Conservation (phyloP, 2,797 vertebrate species). For the Platalea minor region DNA sequence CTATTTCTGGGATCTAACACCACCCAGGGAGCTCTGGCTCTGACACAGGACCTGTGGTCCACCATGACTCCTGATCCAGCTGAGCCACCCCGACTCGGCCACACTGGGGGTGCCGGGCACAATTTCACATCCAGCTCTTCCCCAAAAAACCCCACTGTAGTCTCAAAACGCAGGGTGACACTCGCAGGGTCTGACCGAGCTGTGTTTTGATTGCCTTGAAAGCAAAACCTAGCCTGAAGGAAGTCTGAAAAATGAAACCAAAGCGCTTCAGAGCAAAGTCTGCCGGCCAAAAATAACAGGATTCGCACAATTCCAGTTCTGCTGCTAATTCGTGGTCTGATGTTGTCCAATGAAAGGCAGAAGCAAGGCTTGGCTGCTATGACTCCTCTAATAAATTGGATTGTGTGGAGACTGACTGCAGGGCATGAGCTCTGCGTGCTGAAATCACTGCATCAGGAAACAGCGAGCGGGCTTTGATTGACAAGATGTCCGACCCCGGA, state of each 20-base stretch:
- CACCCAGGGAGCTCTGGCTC: not conserved
- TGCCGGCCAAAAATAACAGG: conserved; percentile 48
- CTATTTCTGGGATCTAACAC: not conserved
- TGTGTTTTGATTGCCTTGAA: conserved; percentile 45
- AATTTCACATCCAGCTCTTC: not conserved
- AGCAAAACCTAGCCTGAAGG: conserved; percentile 31
- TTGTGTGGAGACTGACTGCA: conserved; percentile 60
- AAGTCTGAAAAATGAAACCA: conserved; percentile 35
- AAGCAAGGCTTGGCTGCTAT: conserved; percentile 25
- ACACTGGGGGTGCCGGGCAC: fast-evolving
- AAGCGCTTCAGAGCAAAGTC: conserved; percentile 17
- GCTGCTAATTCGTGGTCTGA: conserved; percentile 20
- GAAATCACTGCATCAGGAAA: conserved; percentile 8
- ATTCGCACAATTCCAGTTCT: not conserved
- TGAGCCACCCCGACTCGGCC: not conserved
- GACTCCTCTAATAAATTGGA: conserved; percentile 57
- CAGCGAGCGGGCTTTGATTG: conserved; percentile 14
- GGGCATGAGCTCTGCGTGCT: conserved; percentile 8
- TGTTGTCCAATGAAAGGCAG: conserved; percentile 23
- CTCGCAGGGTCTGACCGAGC: not conserved
- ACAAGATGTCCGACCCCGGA: not conserved
- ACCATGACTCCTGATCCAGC: fast-evolving
- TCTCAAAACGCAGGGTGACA: not conserved
- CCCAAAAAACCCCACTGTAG: fast-evolving
- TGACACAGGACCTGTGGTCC: not conserved